A percentile compares a stretch with the other conserved stretches of the same genome.
phyloP scores from a whole-genome alignment of 35 echinoderm and acorn worm species.

The Chiridota heheva region DNA sequence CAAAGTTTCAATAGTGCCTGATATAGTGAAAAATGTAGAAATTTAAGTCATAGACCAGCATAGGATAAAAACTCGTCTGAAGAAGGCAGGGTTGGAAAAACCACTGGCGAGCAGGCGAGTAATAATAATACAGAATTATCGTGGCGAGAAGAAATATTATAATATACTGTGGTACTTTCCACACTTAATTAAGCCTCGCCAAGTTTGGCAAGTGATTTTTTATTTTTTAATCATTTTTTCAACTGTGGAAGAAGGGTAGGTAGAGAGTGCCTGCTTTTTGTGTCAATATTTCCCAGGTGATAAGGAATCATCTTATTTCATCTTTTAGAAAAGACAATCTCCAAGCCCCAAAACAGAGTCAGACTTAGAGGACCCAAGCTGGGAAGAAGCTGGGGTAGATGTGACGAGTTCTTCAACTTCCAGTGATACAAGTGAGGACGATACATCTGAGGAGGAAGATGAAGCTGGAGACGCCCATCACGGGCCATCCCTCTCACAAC shows the following conservation, averaged over 20 bases:
- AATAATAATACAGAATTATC: background rate
- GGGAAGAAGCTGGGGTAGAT: slow-evolving; percentile 83
- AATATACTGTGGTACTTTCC: no score
- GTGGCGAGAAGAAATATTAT: no score
- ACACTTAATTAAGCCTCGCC: no score
- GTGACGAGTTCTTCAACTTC: slow-evolving; percentile 60
- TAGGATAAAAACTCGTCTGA: no score
- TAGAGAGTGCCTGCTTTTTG: background rate
- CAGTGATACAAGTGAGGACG: slow-evolving; percentile 48
- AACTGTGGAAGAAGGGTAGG: background rate
- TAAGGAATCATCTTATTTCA: no score
- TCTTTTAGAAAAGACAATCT: no score
- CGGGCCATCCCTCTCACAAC: slow-evolving; percentile 17
- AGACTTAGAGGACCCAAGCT: slow-evolving; percentile 79
- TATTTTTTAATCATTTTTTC: no score
- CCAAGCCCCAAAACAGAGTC: slow-evolving; percentile 50
- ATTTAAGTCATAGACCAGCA: no score
- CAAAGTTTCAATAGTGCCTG: no score
- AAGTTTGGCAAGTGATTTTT: no score
- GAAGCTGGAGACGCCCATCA: slow-evolving; percentile 21
- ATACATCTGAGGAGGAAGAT: slow-evolving; percentile 51
- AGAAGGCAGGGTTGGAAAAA: no score
- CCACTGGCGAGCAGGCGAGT: slow-evolving; percentile 6
- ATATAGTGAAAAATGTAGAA: no score
- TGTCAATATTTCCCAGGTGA: slow-evolving; percentile 36